These are phyloP conservation scores for Scaptomyza flava DNA, from an alignment of 2,888 invertebrate genomes.

Conservation along the genomic window DNA sequence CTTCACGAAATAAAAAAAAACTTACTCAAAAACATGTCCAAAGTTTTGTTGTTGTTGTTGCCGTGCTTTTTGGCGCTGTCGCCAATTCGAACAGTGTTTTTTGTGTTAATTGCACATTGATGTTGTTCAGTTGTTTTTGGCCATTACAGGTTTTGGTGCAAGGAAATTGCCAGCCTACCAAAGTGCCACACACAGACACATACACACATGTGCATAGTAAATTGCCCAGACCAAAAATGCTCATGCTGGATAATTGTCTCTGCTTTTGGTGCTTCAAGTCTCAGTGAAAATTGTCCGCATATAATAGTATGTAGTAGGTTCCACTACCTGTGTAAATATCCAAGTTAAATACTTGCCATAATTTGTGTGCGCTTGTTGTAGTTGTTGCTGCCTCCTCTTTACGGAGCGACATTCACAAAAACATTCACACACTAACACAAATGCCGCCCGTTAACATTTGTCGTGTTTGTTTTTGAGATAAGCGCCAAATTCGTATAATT, in stretches of 20 bases:
- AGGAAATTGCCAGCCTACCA: conserved; percentile 60
- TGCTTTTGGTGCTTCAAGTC: conserved; percentile 53
- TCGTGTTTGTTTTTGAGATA: conserved; percentile 70
- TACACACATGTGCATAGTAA: conserved; percentile 25
- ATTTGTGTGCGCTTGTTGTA: conserved; percentile 1
- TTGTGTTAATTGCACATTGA: conserved; percentile 62
- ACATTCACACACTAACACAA: conserved; percentile 38
- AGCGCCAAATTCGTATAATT: conserved; percentile 77
- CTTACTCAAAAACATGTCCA: conserved; percentile 41
- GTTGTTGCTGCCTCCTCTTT: conserved; percentile 29
- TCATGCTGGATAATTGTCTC: conserved; percentile 64
- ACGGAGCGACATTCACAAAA: conserved; percentile 45
- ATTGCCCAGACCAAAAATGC: conserved; percentile 63
- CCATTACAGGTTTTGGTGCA: conserved; percentile 52
- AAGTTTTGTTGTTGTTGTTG: conserved; percentile 26
- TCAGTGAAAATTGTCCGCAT: conserved; percentile 65
- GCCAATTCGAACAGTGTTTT: conserved; percentile 34
- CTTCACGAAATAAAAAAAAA: conserved; percentile 9
- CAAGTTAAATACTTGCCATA: conserved; percentile 20
- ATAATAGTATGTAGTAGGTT: conserved; percentile 1
- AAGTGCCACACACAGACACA: not conserved
- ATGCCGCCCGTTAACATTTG: conserved; percentile 70
- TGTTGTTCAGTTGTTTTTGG: conserved; percentile 33
- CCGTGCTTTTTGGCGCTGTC: conserved; percentile 43
- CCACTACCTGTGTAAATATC: conserved; percentile 3